Conservation (phyloP, 2,113 vertebrate genomes). For the Typhlomys cinereus region DNA sequence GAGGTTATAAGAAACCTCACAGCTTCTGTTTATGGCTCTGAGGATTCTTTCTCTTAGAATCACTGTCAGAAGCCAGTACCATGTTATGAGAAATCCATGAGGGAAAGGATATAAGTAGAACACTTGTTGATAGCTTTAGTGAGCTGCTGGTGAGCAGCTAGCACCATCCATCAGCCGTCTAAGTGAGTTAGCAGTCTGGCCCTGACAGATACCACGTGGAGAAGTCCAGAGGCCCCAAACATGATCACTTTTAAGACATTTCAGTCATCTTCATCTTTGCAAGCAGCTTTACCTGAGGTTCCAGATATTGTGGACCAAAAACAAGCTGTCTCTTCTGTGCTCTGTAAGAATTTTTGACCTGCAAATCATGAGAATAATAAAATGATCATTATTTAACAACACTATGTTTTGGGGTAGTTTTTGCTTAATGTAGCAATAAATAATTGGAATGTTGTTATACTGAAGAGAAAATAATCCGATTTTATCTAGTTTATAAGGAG, state of each 20-base stretch:
- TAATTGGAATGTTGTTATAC: neutral
- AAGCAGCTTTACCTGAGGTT: neutral
- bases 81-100: constrained; percentile 19
- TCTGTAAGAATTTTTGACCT: constrained; percentile 9
- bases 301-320: neutral
- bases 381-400: constrained; percentile 1
- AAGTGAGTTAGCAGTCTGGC: constrained; percentile 28
- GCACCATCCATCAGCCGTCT: neutral
- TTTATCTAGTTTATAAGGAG: constrained; percentile 39
- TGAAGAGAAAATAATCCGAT: constrained; percentile 33
- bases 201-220: neutral
- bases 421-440: constrained; percentile 22
- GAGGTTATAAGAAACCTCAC: constrained; percentile 15
- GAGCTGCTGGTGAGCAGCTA: constrained; percentile 10
- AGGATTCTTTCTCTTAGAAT: constrained; percentile 41
- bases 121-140: constrained; percentile 9
- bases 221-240: constrained; percentile 6
- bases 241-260: neutral
- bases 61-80: neutral
- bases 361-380: constrained; percentile 52
- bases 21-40: constrained; percentile 21
- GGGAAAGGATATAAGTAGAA: neutral
- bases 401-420: constrained; percentile 39
- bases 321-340: neutral
- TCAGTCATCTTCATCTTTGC: constrained; percentile 9